These are phyloP conservation scores for Hydrozoanthus tunicans DNA, from an alignment of 64 coral and sea anemone genomes.

Conservation along the genomic window DNA sequence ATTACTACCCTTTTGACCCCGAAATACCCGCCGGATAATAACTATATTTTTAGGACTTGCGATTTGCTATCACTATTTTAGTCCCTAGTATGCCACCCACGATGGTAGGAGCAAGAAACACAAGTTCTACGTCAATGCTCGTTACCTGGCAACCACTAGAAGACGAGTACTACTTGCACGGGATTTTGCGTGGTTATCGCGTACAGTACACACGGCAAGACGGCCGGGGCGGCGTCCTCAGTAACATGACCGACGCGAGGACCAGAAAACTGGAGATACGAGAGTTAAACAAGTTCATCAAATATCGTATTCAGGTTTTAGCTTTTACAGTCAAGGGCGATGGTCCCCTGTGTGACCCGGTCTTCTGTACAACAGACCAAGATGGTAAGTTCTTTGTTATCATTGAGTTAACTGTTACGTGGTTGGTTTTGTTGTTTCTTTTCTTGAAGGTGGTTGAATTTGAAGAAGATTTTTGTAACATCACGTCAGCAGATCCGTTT, in stretches of 20 bases:
- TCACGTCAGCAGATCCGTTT: too few species aligned
- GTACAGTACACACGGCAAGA: constrained; percentile 35
- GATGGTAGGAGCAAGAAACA: constrained; percentile 61
- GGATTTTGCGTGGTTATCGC: constrained; percentile 68
- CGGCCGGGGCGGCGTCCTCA: background rate
- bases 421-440: too few species aligned
- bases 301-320: constrained; percentile 60
- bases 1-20: too few species aligned
- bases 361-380: constrained; percentile 69
- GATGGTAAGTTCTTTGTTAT: constrained; percentile 61
- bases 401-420: too few species aligned
- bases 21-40: too few species aligned
- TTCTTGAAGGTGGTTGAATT: too few species aligned
- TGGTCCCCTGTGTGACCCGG: constrained; percentile 20
- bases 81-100: constrained; percentile 55
- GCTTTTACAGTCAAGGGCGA: constrained; percentile 68
- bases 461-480: too few species aligned
- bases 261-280: background rate
- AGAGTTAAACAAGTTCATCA: constrained; percentile 66
- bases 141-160: constrained; percentile 63
- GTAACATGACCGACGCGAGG: background rate
- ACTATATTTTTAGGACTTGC: too few species aligned
- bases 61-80: background rate
- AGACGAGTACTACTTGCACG: constrained; percentile 54
- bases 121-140: constrained; percentile 60